These are phyloP conservation scores for Mus caroli DNA, from an alignment of 2,797 vertebrate genomes.

Conservation along the genomic window DNA sequence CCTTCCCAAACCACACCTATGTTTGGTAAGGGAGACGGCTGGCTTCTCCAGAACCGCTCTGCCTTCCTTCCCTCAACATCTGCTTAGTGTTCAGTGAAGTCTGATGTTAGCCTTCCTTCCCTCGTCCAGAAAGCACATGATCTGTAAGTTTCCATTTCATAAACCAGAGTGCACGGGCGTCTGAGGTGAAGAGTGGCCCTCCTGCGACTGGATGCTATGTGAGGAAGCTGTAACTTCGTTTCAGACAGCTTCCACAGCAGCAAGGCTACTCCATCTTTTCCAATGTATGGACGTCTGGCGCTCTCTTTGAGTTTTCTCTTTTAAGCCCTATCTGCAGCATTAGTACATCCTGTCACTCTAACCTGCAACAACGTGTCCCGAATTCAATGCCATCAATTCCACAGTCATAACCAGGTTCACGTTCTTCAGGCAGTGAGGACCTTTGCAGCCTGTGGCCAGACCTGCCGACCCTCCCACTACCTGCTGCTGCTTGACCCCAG, in stretches of 20 bases:
- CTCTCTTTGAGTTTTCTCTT: not conserved
- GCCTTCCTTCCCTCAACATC: slow-evolving; percentile 52
- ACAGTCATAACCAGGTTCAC: not conserved
- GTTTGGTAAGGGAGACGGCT: slow-evolving; percentile 67
- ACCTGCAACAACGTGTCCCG: not conserved
- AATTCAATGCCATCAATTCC: not conserved
- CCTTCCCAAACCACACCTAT: slow-evolving; percentile 74
- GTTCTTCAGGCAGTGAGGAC: not conserved
- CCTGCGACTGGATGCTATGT: not conserved
- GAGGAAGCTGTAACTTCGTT: not conserved
- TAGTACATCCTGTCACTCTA: not conserved
- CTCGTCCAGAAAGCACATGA: slow-evolving; percentile 48
- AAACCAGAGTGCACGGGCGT: slow-evolving; percentile 2
- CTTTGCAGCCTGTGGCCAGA: no score
- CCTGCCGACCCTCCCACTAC: rapidly evolving
- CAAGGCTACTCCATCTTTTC: not conserved
- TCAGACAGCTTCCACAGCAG: not conserved
- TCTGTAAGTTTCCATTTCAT: slow-evolving; percentile 35
- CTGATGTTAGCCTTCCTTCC: not conserved
- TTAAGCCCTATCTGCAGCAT: not conserved
- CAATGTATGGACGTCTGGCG: not conserved
- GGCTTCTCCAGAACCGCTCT: not conserved
- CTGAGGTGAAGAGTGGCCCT: not conserved
- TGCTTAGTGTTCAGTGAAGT: slow-evolving; percentile 58
- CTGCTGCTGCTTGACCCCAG: not conserved